Evolutionary conservation across 2,797 vertebrate genomes (phyloP).

Genomic region (Pangasius djambal): DNA sequence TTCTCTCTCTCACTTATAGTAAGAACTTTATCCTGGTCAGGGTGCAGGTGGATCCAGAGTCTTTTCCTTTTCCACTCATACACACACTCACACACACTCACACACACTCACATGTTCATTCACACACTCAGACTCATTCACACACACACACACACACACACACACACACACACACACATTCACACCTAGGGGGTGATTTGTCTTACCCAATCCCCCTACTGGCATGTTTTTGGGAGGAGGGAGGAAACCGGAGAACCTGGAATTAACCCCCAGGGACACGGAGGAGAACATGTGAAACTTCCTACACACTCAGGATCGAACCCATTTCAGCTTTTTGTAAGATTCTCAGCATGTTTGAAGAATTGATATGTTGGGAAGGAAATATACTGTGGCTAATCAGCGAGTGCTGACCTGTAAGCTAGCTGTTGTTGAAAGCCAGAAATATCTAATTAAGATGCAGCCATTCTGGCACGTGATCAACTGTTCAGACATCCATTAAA

Average conservation of each 20-base stretch:
- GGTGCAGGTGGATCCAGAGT: too few relatives aligned
- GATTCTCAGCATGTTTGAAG: background rate
- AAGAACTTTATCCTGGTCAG: too few relatives aligned
- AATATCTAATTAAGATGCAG: background rate
- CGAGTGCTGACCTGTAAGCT: background rate
- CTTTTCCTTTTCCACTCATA: too few relatives aligned
- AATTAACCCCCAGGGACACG: too few relatives aligned
- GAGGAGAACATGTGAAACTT: background rate
- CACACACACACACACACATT: background rate
- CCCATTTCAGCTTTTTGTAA: background rate
- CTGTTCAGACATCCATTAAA: background rate
- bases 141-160: too few relatives aligned
- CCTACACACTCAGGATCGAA: background rate
- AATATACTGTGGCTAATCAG: background rate
- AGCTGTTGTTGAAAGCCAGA: background rate
- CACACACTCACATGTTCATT: too few relatives aligned
- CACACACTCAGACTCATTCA: background rate
- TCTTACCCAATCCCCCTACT: too few relatives aligned
- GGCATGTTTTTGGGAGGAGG: too few relatives aligned
- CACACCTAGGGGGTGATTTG: too few relatives aligned
- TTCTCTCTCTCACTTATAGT: too few relatives aligned
- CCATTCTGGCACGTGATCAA: background rate
- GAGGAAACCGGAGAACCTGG: too few relatives aligned
- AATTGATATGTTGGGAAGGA: background rate
- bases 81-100: too few relatives aligned